Base-by-base conservation (phyloP, 2,113 vertebrate species). In the Potamarius usumacintae region DNA sequence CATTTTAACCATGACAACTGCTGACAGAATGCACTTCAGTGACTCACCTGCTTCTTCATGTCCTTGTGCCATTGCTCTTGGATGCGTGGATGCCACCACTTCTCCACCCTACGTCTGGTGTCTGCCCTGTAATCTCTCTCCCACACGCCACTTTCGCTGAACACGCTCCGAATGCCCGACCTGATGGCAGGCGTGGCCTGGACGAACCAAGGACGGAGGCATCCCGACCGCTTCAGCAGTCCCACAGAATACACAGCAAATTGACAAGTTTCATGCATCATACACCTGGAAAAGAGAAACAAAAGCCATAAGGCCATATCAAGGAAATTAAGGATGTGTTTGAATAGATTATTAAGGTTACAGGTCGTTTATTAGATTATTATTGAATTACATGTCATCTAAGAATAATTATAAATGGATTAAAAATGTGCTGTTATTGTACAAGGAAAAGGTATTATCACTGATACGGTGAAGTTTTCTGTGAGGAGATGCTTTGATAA, bases 111-210 rank as follows among this genome's bases (percentile, higher is more conserved):
- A 85, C 91, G 95, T 17, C 98, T 96, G 6, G 96, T 99, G 90
- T 97, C 95, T 0, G 93, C 57, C 1, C 92, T 93, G 85, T 99
- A 99, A 55, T 90, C 95, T 82, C 92, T 96, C 9, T 97, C 96
- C 98, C 98, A 99, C 58, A 95, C 93, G 2, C 97, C 97, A 0
- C 96, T 97, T 92, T 97, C 96, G 71, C 97, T 98, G 91, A 96
- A 99, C 91, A 97, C 94, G 67, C 91, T 92, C 86, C 97, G 94
- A 88, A 80, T 65, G 78, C 85, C 30, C 48, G 89, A 67, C 69
- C 60, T 76, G 76, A 60, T 55, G 34, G 89, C 81, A 15, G 22
- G 69, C 4, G 17, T 63, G 1, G 7, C 34, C 2, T 67, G 78
- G 20, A 63, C 69, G n/a, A 89, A 83, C 27, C 86, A 78, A 62